A percentile compares a stretch with the other conserved stretches of the same genome.
phyloP scores from a whole-genome alignment of 2,888 invertebrate genomes.

The Epirrhoe tristata region DNA sequence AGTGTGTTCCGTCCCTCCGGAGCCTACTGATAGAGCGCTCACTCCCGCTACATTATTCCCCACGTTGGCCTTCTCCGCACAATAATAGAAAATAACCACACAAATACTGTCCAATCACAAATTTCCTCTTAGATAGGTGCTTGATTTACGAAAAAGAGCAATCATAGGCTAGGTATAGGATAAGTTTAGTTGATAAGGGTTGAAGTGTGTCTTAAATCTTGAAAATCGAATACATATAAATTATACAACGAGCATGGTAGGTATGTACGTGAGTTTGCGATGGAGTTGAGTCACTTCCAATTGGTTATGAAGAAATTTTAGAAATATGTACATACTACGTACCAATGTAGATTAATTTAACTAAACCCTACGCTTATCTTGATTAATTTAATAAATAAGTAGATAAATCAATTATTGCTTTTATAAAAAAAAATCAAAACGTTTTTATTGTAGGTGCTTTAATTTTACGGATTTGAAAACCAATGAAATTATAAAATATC shows the following conservation, averaged over 20 bases:
- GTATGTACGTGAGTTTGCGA: slow-evolving; percentile 46
- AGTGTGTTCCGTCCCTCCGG: not conserved
- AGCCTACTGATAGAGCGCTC: slow-evolving; percentile 8
- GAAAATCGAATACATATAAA: slow-evolving; percentile 56
- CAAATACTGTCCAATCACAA: slow-evolving; percentile 60
- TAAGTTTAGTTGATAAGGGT: slow-evolving; percentile 49
- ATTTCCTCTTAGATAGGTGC: slow-evolving; percentile 66
- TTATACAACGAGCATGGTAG: slow-evolving; percentile 68
- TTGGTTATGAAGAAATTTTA: slow-evolving; percentile 52
- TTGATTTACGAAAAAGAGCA: slow-evolving; percentile 63
- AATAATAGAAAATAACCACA: slow-evolving; percentile 50
- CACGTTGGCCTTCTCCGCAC: slow-evolving; percentile 52
- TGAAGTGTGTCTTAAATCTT: slow-evolving; percentile 59
- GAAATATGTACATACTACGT: slow-evolving; percentile 41
- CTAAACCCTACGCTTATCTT: slow-evolving; percentile 45
- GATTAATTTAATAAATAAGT: slow-evolving; percentile 42
- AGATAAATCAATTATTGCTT: slow-evolving; percentile 40
- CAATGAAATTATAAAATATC: slow-evolving; percentile 45
- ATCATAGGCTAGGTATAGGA: slow-evolving; percentile 57
- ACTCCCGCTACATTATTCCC: slow-evolving; percentile 30
- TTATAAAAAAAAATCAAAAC: slow-evolving; percentile 25
- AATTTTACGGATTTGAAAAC: slow-evolving; percentile 43
- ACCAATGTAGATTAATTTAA: slow-evolving; percentile 42
- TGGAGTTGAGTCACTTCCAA: slow-evolving; percentile 56
- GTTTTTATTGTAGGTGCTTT: slow-evolving; percentile 44